Evolutionary conservation across 1,140 invertebrate species (phyloP), one percentile per base, ranked within the genome.

Genomic region (Hyphantria cunea): DNA sequence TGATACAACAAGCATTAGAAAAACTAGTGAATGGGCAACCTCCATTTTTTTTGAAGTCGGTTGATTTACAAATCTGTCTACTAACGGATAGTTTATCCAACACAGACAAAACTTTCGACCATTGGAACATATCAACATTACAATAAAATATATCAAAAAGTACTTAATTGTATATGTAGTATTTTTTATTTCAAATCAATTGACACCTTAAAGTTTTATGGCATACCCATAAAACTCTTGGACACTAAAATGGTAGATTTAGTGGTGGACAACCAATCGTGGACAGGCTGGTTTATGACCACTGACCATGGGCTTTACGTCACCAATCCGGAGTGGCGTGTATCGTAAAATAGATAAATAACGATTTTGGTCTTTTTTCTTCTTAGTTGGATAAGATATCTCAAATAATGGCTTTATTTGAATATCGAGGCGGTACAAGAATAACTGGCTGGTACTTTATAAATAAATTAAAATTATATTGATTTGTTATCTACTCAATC

Each of bases 341-440:
- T 55, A 14, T 76, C 81, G 75, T 84, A 80, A 84, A 84, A 66
- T 76, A 76, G 75, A 75, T 80, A 83, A 83, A 80, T 80, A 79
- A 83, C 72, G 76, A 64, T 56, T 63, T 58, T 55, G 13, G 32
- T 15, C 14, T 64, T 68, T 68, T 59, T 68, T 42, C 50, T 25
- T 42, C 50, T 25, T 25, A 33, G 25, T 41, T 33, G 7, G 48
- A 60, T 50, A 60, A 60, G 56, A 60, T 60, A 42, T 31, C 45
- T 37, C 47, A 17, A 37, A 12, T 47, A 32, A 50, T 60, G 48
- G 39, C 47, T 51, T 25, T 42, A 41, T 60, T 51, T 25, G 9
- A 39, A 39, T 39, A 39, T 39, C 17, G 17, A 25, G 17, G n/a
- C n/a, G n/a, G n/a, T n/a, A n/a, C n/a, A n/a, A n/a, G n/a, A n/a